These are phyloP conservation scores for Vidua chalybeata DNA, from an alignment of 2,113 vertebrate genomes.

Conservation along the genomic window DNA sequence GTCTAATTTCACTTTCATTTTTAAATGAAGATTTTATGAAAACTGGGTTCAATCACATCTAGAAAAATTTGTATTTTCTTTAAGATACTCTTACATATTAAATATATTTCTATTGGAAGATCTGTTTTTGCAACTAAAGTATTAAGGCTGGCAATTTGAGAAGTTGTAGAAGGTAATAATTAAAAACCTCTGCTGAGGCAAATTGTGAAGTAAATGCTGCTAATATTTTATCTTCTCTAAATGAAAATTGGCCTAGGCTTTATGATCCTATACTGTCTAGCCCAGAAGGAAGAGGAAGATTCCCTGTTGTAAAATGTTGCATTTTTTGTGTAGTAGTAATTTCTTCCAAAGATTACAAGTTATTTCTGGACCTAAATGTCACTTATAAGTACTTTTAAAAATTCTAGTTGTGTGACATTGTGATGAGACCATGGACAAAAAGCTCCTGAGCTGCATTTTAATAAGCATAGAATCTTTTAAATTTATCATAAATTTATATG, in stretches of 20 bases:
- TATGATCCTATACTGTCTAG: constrained; percentile 7
- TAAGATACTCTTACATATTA: not conserved
- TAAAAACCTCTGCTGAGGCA: not conserved
- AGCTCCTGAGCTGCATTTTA: constrained; percentile 70
- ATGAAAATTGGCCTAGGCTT: constrained; percentile 31
- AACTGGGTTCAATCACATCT: not conserved
- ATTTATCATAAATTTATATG: constrained; percentile 79
- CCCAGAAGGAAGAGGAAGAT: not conserved
- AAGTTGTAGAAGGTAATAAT: not conserved
- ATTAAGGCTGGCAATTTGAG: not conserved
- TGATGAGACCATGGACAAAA: constrained; percentile 65
- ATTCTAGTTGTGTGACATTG: constrained; percentile 64
- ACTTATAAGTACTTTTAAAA: constrained; percentile 56
- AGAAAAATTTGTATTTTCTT: not conserved
- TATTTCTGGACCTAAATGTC: constrained; percentile 70
- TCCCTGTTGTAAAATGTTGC: constrained; percentile 27
- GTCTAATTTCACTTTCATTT: not conserved
- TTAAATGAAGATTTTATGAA: not conserved
- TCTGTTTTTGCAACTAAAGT: not conserved
- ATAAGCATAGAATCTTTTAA: constrained; percentile 69
- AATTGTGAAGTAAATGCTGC: not conserved
- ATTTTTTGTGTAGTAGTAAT: constrained; percentile 66
- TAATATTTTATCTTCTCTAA: constrained; percentile 42
- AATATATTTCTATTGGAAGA: not conserved
- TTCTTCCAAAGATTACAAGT: constrained; percentile 66